Evolutionary conservation across 2,888 invertebrate genomes (phyloP).

Genomic region (Hydrotaea diabolus): DNA sequence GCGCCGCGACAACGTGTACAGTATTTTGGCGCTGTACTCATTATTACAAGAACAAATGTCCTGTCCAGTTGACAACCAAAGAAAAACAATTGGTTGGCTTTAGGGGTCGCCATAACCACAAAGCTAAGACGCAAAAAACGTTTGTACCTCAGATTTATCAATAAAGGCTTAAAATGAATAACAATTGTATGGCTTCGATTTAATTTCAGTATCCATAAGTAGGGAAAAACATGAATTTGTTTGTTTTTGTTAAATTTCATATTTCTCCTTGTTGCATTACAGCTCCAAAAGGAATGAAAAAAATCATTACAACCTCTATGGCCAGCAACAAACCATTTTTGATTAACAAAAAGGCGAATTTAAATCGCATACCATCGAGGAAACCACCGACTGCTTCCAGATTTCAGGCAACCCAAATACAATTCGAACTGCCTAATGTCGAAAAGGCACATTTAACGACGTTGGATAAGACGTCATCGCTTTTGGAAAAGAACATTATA

Average conservation of each 20-base stretch:
- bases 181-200: too few relatives aligned
- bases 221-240: slow-evolving; percentile 19
- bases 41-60: slow-evolving; percentile 75
- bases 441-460: background rate
- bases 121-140: slow-evolving; percentile 70
- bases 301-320: background rate
- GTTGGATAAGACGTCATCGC: slow-evolving; percentile 23
- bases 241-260: background rate
- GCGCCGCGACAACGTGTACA: slow-evolving; percentile 72
- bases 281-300: slow-evolving; percentile 14
- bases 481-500: slow-evolving; percentile 37
- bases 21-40: slow-evolving; percentile 78
- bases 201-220: too few relatives aligned
- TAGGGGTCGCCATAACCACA: slow-evolving; percentile 77
- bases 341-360: slow-evolving; percentile 44
- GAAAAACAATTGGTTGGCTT: slow-evolving; percentile 72
- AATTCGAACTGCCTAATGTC: background rate
- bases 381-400: background rate
- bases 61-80: slow-evolving; percentile 75
- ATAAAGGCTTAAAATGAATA: slow-evolving; percentile 27
- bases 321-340: background rate
- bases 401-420: slow-evolving; percentile 37
- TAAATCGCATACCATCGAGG: background rate
- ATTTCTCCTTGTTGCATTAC: background rate
- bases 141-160: slow-evolving; percentile 69